Conservation (phyloP, 2,888 invertebrate genomes). For the Eucera pruinosa region DNA sequence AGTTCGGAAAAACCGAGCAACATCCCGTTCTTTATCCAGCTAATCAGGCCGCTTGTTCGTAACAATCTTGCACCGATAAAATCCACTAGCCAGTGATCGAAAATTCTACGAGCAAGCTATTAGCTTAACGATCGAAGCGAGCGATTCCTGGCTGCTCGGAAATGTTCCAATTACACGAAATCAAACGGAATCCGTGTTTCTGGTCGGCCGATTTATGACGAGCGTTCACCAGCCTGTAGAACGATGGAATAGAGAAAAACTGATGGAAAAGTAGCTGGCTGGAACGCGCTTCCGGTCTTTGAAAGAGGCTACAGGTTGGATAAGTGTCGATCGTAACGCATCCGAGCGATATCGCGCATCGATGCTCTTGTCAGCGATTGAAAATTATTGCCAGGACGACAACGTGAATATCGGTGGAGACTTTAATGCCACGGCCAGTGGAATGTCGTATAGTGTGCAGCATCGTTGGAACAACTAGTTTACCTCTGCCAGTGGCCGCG, state of each 20-base stretch:
- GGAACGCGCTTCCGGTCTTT: conserved; percentile 54
- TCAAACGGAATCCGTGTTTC: conserved; percentile 2
- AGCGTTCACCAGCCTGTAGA: neutral
- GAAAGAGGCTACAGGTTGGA: conserved; percentile 3
- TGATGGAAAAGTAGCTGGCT: neutral
- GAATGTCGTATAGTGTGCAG: conserved; percentile 53
- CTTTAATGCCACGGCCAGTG: conserved; percentile 40
- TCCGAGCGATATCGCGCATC: conserved; percentile 56
- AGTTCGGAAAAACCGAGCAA: neutral
- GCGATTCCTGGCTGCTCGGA: neutral
- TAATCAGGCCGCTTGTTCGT: neutral
- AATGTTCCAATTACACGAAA: conserved; percentile 21
- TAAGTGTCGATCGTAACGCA: conserved; percentile 46
- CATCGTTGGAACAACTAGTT: conserved; percentile 64
- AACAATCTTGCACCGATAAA: conserved; percentile 6
- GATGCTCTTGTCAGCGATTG: conserved; percentile 51
- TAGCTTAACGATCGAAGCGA: conserved; percentile 8
- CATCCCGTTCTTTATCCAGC: neutral
- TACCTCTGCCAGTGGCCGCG: conserved; percentile 44
- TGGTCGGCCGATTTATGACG: conserved; percentile 26
- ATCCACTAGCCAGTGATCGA: conserved; percentile 1
- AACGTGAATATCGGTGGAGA: conserved; percentile 60
- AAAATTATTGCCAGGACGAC: conserved; percentile 61
- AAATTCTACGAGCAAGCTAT: conserved; percentile 22
- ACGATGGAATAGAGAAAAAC: neutral